Percentiles rank a stretch among this genome's conserved stretches.
Conservation (phyloP, 2,797 vertebrate species). For the Microctenopoma steveboyesi region DNA sequence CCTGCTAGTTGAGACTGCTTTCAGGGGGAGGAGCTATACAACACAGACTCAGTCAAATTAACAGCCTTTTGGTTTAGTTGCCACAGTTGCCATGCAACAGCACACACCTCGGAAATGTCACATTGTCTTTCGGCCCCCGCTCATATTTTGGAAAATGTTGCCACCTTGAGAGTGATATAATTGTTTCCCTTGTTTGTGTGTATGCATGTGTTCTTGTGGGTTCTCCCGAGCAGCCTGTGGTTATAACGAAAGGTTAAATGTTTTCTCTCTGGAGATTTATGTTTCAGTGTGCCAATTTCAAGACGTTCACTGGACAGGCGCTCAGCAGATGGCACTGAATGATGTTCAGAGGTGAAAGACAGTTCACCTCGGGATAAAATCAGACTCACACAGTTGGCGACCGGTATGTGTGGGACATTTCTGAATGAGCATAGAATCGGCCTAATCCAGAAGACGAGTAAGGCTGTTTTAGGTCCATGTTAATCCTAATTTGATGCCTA, state of each 20-base stretch:
- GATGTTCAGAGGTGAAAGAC: constrained; percentile 63
- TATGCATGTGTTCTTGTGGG: constrained; percentile 14
- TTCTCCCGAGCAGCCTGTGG: constrained; percentile 30
- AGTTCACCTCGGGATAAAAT: constrained; percentile 37
- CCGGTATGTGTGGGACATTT: constrained; percentile 35
- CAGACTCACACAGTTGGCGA: constrained; percentile 24
- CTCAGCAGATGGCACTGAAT: constrained; percentile 57
- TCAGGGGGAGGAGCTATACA: constrained; percentile 42
- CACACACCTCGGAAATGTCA: constrained; percentile 77
- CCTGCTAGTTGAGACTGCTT: constrained; percentile 31
- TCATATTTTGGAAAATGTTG: constrained; percentile 46
- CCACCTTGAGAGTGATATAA: constrained; percentile 59
- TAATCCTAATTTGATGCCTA: constrained; percentile 18
- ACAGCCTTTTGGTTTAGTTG: constrained; percentile 70
- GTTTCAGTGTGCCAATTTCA: constrained; percentile 56
- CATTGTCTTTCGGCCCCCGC: constrained; percentile 48
- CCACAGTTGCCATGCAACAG: constrained; percentile 70
- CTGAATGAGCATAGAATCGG: constrained; percentile 36
- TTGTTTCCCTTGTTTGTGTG: constrained; percentile 32
- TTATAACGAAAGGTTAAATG: constrained; percentile 58
- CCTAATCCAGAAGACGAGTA: constrained; percentile 29
- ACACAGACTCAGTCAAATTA: constrained; percentile 61
- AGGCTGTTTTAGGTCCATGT: constrained; percentile 19
- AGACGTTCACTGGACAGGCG: constrained; percentile 46
- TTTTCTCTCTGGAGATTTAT: constrained; percentile 57